These are phyloP conservation scores for Micromussa lordhowensis DNA, from an alignment of 92 coral and sea anemone species.

Conservation along the genomic window DNA sequence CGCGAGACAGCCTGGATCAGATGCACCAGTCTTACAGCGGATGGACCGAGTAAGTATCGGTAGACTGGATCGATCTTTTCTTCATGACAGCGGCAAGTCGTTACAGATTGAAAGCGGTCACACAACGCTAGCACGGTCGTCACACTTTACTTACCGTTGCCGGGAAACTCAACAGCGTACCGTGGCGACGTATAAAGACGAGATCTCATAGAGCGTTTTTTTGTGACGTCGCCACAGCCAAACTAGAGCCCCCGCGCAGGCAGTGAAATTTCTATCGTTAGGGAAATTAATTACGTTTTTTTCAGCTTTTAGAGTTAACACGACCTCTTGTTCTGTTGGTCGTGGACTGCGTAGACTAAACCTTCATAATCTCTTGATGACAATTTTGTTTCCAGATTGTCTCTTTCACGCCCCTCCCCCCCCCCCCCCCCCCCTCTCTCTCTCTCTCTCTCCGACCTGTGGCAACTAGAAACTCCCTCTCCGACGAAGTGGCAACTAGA, in stretches of 20 bases:
- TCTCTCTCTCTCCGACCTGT: no score
- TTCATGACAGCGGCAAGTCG: background rate
- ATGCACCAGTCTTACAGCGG: conserved; percentile 44
- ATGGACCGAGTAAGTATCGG: conserved; percentile 30
- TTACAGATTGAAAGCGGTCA: background rate
- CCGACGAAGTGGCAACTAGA: no score
- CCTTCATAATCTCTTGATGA: no score
- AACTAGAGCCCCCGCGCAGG: background rate
- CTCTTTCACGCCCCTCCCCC: no score
- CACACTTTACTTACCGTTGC: background rate
- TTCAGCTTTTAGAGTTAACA: no score
- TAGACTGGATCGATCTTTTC: background rate
- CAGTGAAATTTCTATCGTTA: background rate
- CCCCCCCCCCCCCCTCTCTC: no score
- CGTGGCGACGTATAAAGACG: background rate
- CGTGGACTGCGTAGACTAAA: no score
- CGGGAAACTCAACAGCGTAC: background rate
- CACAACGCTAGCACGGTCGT: background rate
- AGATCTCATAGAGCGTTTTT: background rate
- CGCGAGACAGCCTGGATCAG: conserved; percentile 45
- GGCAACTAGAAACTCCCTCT: no score
- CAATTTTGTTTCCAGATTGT: no score
- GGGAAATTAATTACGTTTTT: background rate
- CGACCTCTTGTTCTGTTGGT: no score
- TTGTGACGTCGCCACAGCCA: background rate